A percentile compares a stretch with the other conserved stretches of the same genome.
Evolutionary conservation across 2,888 invertebrate genomes (phyloP).

Genomic region (Lepidochitona cinerea): DNA sequence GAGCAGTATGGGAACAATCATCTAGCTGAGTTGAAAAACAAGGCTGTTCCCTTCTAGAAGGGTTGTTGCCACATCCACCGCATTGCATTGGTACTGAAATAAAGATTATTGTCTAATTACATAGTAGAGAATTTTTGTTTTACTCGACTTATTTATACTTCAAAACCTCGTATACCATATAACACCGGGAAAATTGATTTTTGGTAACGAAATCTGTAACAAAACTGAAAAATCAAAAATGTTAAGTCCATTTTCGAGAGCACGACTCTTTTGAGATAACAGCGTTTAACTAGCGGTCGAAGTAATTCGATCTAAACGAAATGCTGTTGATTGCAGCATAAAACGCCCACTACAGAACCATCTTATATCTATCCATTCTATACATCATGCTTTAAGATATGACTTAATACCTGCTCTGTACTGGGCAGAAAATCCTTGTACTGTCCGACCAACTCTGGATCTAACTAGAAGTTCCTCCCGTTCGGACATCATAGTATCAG

Average conservation of each 20-base stretch:
- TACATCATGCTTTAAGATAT: too few relatives aligned
- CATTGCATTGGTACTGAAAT: not conserved
- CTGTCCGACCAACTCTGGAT: not conserved
- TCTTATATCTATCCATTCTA: too few relatives aligned
- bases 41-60: not conserved
- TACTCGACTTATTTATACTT: too few relatives aligned
- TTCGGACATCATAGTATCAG: not conserved
- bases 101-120: not conserved
- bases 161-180: too few relatives aligned
- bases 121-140: too few relatives aligned
- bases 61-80: not conserved
- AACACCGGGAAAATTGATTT: too few relatives aligned
- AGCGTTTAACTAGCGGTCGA: too few relatives aligned
- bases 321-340: too few relatives aligned
- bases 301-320: too few relatives aligned
- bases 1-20: not conserved
- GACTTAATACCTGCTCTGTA: slow-evolving; percentile 3
- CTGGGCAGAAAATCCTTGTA: not conserved
- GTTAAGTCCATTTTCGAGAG: not conserved
- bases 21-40: not conserved
- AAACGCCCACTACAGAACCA: too few relatives aligned
- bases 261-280: not conserved
- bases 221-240: not conserved
- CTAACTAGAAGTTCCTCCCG: not conserved
- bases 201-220: too few relatives aligned